These are phyloP conservation scores for Grammomys dolichurus DNA, from an alignment of 2,113 vertebrate genomes.

Conservation along the genomic window DNA sequence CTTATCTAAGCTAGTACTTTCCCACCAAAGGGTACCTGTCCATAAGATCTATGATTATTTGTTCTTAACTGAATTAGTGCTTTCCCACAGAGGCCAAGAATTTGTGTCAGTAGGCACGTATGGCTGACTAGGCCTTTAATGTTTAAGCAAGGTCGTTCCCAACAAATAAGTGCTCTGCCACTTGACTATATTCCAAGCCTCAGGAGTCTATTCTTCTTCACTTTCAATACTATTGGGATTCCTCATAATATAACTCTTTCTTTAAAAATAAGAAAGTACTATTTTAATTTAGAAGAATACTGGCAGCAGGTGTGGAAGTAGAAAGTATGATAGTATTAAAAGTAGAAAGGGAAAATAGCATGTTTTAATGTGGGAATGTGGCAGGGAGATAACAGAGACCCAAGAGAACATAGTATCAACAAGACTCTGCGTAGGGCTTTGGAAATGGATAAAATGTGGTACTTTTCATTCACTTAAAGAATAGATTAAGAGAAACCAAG, in stretches of 20 bases:
- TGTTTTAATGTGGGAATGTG: neutral
- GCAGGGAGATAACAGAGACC: neutral
- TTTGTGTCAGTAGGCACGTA: no score
- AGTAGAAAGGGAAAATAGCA: neutral
- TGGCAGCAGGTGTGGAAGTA: neutral
- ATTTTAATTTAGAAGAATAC: neutral
- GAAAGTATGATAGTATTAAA: neutral
- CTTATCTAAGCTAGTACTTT: no score
- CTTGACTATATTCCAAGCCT: neutral
- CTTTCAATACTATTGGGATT: neutral
- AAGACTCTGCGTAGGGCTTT: neutral
- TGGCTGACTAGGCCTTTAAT: no score
- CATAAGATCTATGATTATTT: no score
- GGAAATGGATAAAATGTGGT: neutral
- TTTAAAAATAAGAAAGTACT: neutral
- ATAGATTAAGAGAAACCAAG: constrained; percentile 9
- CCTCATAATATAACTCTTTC: neutral
- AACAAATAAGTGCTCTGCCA: neutral
- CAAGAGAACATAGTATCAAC: neutral
- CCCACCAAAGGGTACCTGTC: no score
- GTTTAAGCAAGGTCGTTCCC: no score
- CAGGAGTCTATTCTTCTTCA: neutral
- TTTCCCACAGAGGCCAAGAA: no score
- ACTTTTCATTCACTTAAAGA: constrained; percentile 16
- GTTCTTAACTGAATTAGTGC: no score